Conservation (phyloP, 1,140 invertebrate species). For the Matsumurasca onukii region DNA sequence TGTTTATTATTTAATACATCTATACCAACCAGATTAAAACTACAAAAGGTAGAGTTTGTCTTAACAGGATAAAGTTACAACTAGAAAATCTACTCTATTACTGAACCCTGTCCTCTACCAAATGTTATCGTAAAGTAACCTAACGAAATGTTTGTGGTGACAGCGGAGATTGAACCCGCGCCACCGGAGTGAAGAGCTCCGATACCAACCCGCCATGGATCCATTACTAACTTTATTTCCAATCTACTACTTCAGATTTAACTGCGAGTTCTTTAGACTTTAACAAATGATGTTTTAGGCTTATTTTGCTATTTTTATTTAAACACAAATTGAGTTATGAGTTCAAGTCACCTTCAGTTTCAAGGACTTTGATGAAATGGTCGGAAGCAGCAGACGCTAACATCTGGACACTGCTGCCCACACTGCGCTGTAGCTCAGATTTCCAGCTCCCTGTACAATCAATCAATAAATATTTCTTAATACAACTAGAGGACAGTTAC, state of each 20-base stretch:
- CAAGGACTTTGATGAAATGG: constrained; percentile 76
- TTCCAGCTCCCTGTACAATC: constrained; percentile 77
- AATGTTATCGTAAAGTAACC: background rate
- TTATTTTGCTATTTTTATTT: background rate
- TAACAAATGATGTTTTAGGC: background rate
- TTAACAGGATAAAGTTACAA: constrained; percentile 15
- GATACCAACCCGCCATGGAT: background rate
- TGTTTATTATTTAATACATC: constrained; percentile 56
- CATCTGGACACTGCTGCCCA: constrained; percentile 56
- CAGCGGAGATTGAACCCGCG: background rate
- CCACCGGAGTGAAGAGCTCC: background rate
- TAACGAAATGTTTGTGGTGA: background rate
- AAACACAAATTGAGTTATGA: background rate
- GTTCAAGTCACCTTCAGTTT: constrained; percentile 78
- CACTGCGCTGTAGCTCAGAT: constrained; percentile 73
- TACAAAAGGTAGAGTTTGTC: background rate
- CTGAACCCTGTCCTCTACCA: background rate
- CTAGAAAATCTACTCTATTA: constrained; percentile 22
- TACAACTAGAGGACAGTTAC: background rate
- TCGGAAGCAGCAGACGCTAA: constrained; percentile 63
- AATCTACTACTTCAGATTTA: background rate
- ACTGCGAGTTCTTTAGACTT: background rate
- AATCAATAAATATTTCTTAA: constrained; percentile 29
- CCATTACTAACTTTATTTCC: background rate
- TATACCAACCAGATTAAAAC: constrained; percentile 68